Base-by-base conservation (phyloP, 1,140 invertebrate genomes). In the Drepana arcuata region DNA sequence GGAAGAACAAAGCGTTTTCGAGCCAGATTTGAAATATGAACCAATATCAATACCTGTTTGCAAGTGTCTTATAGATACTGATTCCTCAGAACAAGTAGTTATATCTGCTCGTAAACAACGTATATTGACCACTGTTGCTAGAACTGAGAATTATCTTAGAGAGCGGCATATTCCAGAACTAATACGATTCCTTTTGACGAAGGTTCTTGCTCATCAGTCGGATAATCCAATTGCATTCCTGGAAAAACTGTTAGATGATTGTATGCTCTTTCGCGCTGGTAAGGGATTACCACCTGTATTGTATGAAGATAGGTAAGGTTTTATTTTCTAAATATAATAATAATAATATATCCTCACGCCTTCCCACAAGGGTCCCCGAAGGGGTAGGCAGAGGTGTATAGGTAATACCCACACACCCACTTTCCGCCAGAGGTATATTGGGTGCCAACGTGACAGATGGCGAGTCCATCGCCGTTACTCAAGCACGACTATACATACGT, bases 191-290 rank as follows among this genome's bases (percentile, higher is more conserved):
- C 34, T 80, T 2, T 35, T 77, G 7, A 65, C 69, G 3, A 77
- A 73, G 54, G 21, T 80, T 31, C 31, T 80, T 28, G 37, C 67
- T n/a, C 41, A 67, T 15, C 30, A 35, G 18, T 50, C 66, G 2
- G 30, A 58, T 18, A 64, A 68, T 16, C 69, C 71, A 4, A 31
- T 67, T n/a, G 12, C 33, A 23, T 77, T 55, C 55, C 37, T 75
- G 7, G 65, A 70, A 48, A 62, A 68, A 31, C 30, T 80, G 33
- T 38, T 80, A 2, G 62, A 73, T 48, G 66, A 77, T 27, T 77
- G 68, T 33, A 80, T 80, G 72, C 33, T 73, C 9, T 80, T 59
- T 56, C 59, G 72, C 16, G 67, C 70, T n/a, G 64, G 66, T 14
- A 45, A 61, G 41, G 69, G 69, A 31, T 7, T 37, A 14, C 50